Conservation (phyloP, 2,888 invertebrate genomes). For the Homarus gammarus region DNA sequence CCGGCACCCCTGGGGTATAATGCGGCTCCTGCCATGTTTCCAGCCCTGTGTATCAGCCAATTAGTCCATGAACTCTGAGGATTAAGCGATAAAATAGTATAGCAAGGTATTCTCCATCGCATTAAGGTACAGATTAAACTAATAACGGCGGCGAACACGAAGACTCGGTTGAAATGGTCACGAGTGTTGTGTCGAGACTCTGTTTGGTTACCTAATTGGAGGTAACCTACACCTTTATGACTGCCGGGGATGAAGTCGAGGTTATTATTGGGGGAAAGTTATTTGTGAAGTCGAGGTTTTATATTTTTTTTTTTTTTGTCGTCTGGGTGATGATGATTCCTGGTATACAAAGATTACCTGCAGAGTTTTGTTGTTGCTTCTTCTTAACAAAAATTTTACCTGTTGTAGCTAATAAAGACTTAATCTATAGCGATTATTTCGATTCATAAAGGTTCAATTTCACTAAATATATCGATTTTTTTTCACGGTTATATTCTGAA, state of each 20-base stretch:
- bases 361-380: too few species aligned
- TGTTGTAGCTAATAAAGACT: too few species aligned
- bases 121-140: neutral
- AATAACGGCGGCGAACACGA: neutral
- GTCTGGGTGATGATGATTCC: neutral
- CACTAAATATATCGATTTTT: too few species aligned
- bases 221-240: neutral
- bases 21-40: neutral
- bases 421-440: too few species aligned
- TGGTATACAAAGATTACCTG: neutral
- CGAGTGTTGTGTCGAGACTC: neutral
- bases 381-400: too few species aligned
- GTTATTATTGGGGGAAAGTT: neutral
- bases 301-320: neutral
- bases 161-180: neutral
- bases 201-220: constrained; percentile 7
- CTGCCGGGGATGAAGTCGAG: neutral
- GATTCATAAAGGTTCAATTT: too few species aligned
- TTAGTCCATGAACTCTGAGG: neutral
- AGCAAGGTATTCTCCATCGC: neutral
- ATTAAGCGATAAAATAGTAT: neutral
- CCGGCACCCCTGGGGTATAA: too few species aligned
- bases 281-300: too few species aligned
- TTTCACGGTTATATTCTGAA: too few species aligned
- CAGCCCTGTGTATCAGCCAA: neutral